Percentiles rank a stretch among this genome's conserved stretches.
These are phyloP conservation scores for Agrypnus murinus DNA, from an alignment of 2,888 invertebrate species.

Conservation along the genomic window DNA sequence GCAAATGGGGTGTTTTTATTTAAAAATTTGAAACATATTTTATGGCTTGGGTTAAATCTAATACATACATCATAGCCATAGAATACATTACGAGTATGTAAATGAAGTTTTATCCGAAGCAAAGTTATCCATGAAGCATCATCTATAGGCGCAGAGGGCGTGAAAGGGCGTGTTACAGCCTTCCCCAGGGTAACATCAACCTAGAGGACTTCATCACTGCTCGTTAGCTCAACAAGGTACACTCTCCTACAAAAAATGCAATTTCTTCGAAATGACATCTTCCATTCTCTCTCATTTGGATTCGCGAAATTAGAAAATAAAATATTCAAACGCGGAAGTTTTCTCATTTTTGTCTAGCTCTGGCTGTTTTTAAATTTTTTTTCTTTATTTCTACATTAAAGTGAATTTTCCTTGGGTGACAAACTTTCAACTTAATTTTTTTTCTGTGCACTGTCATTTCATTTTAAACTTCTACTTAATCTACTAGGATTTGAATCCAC, in stretches of 20 bases:
- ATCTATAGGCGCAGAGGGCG: conserved; percentile 52
- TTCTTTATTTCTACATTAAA: conserved; percentile 32
- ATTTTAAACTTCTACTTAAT: too few species aligned
- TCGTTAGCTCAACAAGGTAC: conserved; percentile 57
- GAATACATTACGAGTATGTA: conserved; percentile 50
- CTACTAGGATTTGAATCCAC: too few species aligned
- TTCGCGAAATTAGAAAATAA: conserved; percentile 38
- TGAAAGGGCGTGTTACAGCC: conserved; percentile 52
- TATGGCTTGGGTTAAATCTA: conserved; percentile 41
- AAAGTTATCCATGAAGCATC: conserved; percentile 51
- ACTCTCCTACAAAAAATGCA: conserved; percentile 38
- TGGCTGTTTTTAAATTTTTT: conserved; percentile 10
- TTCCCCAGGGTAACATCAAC: conserved; percentile 58
- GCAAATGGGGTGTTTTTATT: conserved; percentile 23
- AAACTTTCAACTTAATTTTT: conserved; percentile 6
- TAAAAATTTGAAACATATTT: conserved; percentile 46
- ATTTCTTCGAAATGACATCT: conserved; percentile 31
- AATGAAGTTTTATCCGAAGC: conserved; percentile 51
- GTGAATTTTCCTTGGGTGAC: conserved; percentile 5
- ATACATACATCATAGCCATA: conserved; percentile 49
- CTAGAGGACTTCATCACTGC: conserved; percentile 60
- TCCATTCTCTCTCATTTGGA: conserved; percentile 32
- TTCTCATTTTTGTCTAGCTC: conserved; percentile 36
- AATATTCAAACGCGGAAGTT: conserved; percentile 35
- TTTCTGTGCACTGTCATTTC: not conserved